Percentiles rank a stretch among this genome's conserved stretches.
phyloP scores from a whole-genome alignment of 2,888 invertebrate species.

The Stegana nigrithorax region DNA sequence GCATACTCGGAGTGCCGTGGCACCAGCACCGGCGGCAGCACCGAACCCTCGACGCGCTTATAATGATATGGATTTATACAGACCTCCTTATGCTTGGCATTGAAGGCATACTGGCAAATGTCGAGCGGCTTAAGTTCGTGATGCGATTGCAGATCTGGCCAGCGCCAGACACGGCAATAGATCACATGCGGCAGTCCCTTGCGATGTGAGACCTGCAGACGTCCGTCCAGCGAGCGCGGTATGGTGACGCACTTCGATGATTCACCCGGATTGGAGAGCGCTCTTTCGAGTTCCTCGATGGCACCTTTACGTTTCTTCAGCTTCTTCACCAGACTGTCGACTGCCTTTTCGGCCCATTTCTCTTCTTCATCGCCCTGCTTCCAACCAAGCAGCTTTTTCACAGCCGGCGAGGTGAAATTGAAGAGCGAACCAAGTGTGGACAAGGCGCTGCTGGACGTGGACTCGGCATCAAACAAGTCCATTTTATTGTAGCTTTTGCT shows the following conservation, averaged over 20 bases:
- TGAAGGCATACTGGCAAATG: slow-evolving; percentile 95
- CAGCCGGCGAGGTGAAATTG: slow-evolving; percentile 96
- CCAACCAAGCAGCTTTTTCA: slow-evolving; percentile 96
- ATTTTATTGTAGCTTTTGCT: too few species aligned
- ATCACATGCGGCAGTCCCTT: slow-evolving; percentile 99
- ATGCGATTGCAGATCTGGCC: slow-evolving; percentile 99
- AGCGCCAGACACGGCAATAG: slow-evolving; percentile 98
- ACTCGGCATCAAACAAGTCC: slow-evolving; percentile 89
- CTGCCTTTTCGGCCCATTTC: slow-evolving; percentile 99
- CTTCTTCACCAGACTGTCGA: slow-evolving; percentile 97
- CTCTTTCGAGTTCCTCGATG: slow-evolving; percentile 91
- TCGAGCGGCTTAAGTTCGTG: slow-evolving; percentile 97
- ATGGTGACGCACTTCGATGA: slow-evolving; percentile 98
- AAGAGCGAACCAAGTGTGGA: slow-evolving; percentile 93
- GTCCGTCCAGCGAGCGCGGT: slow-evolving; percentile 93
- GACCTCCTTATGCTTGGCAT: slow-evolving; percentile 97
- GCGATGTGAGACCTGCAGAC: slow-evolving; percentile 96
- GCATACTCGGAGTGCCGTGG: slow-evolving; percentile 97
- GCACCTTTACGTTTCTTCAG: slow-evolving; percentile 95
- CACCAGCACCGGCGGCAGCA: slow-evolving; percentile 96
- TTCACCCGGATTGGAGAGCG: slow-evolving; percentile 93
- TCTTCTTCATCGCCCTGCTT: slow-evolving; percentile 98
- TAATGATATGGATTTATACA: slow-evolving; percentile 99
- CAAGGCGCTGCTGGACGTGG: slow-evolving; percentile 89
- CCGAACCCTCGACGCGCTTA: slow-evolving; percentile 95